These are phyloP conservation scores for Lycia hirtaria DNA, from an alignment of 2,888 invertebrate species.

Conservation along the genomic window DNA sequence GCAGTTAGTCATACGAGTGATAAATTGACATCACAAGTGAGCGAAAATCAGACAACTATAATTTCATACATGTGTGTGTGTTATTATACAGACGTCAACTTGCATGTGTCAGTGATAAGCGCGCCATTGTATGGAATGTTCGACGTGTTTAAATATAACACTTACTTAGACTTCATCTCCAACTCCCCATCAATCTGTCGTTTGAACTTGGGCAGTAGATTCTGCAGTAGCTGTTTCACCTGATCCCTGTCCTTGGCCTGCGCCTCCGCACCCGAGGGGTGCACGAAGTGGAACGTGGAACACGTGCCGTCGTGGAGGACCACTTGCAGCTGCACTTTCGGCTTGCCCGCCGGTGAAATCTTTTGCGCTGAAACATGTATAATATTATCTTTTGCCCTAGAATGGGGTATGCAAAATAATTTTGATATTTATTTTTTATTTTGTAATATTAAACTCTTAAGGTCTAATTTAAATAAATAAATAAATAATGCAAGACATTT, in stretches of 20 bases:
- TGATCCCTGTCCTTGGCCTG: slow-evolving; percentile 96
- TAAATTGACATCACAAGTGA: too few species aligned
- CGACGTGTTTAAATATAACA: too few species aligned
- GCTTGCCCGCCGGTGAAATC: slow-evolving; percentile 98
- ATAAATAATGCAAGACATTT: too few species aligned
- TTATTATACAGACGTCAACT: too few species aligned
- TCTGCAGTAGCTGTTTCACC: slow-evolving; percentile 96
- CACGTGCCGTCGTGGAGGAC: slow-evolving; percentile 97
- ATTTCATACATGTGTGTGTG: too few species aligned
- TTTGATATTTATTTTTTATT: not conserved
- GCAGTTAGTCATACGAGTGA: too few species aligned
- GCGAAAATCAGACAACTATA: too few species aligned
- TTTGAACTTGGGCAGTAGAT: slow-evolving; percentile 96
- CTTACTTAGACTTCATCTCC: slow-evolving; percentile 93
- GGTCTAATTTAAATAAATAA: too few species aligned
- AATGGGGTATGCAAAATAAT: not conserved
- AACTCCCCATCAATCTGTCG: slow-evolving; percentile 95
- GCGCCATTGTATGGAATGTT: too few species aligned
- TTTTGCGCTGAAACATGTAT: slow-evolving; percentile 91
- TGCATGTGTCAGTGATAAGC: too few species aligned
- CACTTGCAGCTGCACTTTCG: slow-evolving; percentile 98
- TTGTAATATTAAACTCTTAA: too few species aligned
- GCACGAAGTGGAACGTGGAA: slow-evolving; percentile 98
- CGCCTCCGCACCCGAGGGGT: slow-evolving; percentile 91
- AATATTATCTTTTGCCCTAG: not conserved